These are phyloP conservation scores for Picus viridis DNA, from an alignment of 2,797 vertebrate species.

Conservation along the genomic window DNA sequence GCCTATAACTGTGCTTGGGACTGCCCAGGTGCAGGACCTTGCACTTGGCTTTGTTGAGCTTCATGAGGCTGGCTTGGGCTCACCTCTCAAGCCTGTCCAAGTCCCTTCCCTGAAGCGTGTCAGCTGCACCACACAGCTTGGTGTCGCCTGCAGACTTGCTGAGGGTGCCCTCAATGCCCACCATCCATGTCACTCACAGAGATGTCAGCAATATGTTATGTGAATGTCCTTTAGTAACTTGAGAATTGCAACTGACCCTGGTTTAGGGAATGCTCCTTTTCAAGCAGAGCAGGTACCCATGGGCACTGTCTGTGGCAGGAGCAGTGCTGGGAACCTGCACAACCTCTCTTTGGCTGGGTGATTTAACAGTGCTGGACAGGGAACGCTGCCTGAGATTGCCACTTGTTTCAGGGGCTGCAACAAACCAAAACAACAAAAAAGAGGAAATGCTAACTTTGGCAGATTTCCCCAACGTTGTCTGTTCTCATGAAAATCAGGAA, in stretches of 20 bases:
- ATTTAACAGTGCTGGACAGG: not conserved
- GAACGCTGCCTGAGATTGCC: not conserved
- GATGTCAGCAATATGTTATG: not conserved
- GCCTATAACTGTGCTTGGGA: too few species aligned
- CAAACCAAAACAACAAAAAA: not conserved
- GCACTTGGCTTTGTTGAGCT: too few species aligned
- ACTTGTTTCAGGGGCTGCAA: not conserved
- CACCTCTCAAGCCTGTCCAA: too few species aligned
- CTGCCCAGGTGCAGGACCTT: too few species aligned
- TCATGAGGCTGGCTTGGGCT: too few species aligned
- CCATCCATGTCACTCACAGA: too few species aligned
- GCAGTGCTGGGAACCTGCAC: not conserved
- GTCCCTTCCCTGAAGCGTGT: too few species aligned
- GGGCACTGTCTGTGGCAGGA: not conserved
- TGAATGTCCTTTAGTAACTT: not conserved
- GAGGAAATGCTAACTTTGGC: not conserved
- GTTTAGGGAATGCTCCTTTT: not conserved
- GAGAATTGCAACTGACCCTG: not conserved
- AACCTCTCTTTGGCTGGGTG: not conserved
- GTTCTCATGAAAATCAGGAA: constrained; percentile 10
- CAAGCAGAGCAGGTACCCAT: not conserved
- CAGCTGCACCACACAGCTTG: too few species aligned
- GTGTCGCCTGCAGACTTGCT: too few species aligned
- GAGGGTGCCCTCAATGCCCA: too few species aligned
- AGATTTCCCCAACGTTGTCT: not conserved